Evolutionary conservation across 2,797 vertebrate species (phyloP).

Genomic region (Gephyroberyx darwinii): DNA sequence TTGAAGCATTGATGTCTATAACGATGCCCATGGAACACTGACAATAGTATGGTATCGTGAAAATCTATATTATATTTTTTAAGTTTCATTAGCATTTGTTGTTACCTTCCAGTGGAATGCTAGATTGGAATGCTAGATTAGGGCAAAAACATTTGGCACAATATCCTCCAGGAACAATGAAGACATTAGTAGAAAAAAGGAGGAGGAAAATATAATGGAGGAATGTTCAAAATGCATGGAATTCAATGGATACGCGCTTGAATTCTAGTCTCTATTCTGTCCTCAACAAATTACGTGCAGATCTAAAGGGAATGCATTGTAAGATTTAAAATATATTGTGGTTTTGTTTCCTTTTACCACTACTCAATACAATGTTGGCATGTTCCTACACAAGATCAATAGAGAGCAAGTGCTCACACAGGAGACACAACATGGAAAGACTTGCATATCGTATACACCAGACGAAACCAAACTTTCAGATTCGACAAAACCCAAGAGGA

Average conservation of each 20-base stretch:
- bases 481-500: neutral
- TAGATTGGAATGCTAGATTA: neutral
- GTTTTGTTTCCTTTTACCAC: neutral
- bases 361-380: neutral
- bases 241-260: neutral
- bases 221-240: neutral
- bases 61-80: too few relatives aligned
- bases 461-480: too few relatives aligned
- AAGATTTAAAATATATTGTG: too few relatives aligned
- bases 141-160: slow-evolving; percentile 54
- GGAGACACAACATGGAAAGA: too few relatives aligned
- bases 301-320: too few relatives aligned
- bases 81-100: slow-evolving; percentile 1
- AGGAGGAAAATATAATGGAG: neutral
- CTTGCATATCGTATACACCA: too few relatives aligned
- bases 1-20: too few relatives aligned
- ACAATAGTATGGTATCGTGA: too few relatives aligned
- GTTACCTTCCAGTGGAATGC: slow-evolving; percentile 2
- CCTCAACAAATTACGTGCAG: too few relatives aligned
- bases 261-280: too few relatives aligned
- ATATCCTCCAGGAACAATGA: slow-evolving; percentile 22
- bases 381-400: neutral
- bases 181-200: slow-evolving; percentile 4
- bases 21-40: too few relatives aligned
- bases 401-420: neutral